These are phyloP conservation scores for Nothocercus nigrocapillus DNA, from an alignment of 2,113 vertebrate genomes.

Conservation along the genomic window DNA sequence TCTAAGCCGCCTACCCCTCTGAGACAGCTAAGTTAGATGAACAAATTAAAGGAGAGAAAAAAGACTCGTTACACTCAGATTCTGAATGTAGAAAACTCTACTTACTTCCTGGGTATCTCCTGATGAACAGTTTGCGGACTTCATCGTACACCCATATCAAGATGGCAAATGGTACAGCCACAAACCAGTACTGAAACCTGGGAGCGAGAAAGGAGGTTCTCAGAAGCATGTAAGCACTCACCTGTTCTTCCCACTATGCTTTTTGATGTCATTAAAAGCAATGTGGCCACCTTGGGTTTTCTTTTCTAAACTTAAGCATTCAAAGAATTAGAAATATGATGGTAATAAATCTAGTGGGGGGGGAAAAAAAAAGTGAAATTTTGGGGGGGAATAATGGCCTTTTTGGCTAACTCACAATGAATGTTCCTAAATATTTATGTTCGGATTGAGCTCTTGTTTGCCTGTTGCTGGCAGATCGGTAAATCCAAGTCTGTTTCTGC, in stretches of 20 bases:
- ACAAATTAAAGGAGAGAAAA: neutral
- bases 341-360: neutral
- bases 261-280: neutral
- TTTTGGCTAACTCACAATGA: neutral
- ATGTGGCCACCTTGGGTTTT: neutral
- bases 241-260: neutral
- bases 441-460: neutral
- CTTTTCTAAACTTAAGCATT: neutral
- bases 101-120: slow-evolving; percentile 83
- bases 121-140: slow-evolving; percentile 81
- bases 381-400: neutral
- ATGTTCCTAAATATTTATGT: neutral
- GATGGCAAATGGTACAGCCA: slow-evolving; percentile 74
- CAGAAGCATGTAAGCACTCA: neutral
- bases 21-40: neutral
- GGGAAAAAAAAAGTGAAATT: neutral
- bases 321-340: neutral
- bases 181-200: slow-evolving; percentile 84
- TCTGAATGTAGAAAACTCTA: neutral
- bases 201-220: neutral
- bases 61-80: neutral
- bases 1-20: neutral
- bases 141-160: slow-evolving; percentile 85
- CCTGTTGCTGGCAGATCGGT: neutral
- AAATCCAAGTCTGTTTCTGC: accelerated